Percentiles rank a stretch among this genome's conserved stretches.
Conservation (phyloP, 2,797 vertebrate species). For the Ciconia nigra region DNA sequence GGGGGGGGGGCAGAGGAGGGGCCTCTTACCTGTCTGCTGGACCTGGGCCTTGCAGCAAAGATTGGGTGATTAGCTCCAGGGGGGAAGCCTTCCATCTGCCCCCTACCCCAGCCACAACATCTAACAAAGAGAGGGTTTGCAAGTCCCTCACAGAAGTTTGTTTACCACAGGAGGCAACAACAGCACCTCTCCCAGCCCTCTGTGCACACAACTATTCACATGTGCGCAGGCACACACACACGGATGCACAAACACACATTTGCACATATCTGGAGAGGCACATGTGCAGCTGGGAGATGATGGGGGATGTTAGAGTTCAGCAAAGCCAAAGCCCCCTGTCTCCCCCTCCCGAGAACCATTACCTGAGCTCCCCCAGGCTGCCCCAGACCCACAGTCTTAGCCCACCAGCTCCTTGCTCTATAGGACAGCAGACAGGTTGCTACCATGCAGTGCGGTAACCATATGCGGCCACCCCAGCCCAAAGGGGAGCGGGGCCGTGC, state of each 20-base stretch:
- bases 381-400: neutral
- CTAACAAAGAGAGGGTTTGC: constrained; percentile 34
- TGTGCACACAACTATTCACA: neutral
- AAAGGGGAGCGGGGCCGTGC: neutral
- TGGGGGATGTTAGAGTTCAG: neutral
- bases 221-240: rapidly evolving
- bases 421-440: neutral
- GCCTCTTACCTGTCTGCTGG: neutral
- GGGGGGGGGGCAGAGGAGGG: too few species aligned
- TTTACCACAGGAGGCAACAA: constrained; percentile 78
- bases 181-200: constrained; percentile 50
- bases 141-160: constrained; percentile 76
- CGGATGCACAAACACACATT: rapidly evolving
- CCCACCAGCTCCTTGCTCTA: neutral
- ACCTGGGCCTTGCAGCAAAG: neutral
- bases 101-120: neutral
- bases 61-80: constrained; percentile 52
- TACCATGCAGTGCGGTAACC: neutral
- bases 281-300: neutral
- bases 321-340: neutral
- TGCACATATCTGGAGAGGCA: neutral
- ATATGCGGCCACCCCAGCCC: neutral
- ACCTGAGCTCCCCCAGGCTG: neutral
- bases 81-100: constrained; percentile 40
- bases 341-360: neutral